Base-by-base conservation (phyloP, 2,888 invertebrate species). In the Zhuqinia jingwanae region DNA sequence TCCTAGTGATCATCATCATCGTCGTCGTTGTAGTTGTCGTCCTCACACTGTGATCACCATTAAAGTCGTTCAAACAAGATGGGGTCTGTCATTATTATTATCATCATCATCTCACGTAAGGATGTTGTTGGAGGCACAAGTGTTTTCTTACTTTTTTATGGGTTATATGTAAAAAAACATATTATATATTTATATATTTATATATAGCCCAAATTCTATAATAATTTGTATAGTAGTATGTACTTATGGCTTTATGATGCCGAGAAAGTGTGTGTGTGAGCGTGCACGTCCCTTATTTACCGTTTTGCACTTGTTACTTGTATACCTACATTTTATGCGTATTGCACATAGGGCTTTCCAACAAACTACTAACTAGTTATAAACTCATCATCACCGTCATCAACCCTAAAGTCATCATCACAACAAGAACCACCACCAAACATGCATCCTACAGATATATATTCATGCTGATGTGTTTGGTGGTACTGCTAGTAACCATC, bases 331-430 rank as follows among this genome's bases (percentile, higher is more conserved):
- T 42, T 20, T 20, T 45, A 17, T 42, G 68, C 13, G 22, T 56
- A 11, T 3, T 25, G 0, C 17, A 45, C 58, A 50, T 53, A 42
- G 17, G 56, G 30, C 20, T 60, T 36, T 36, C 3, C 36, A 36
- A 36, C 8, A 6, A 42, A 47, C 70, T 6, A 25, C 45, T 30
- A 75, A 53, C 47, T 45, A 78, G 84, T 70, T 45, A 50, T 84
- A 84, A 84, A 76, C 85, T 65, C 85, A 80, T 80, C 85, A 65
- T 45, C 75, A 68, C 85, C 45, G 20, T 60, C 60, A 27, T 80
- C 75, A 85, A 50, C 76, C 63, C 60, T 56, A 65, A 60, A 75
- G 60, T 75, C 80, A 85, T 80, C 76, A 60, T 75, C 80, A 85
- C 76, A 65, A 60, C 73, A 27, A 70, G 22, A 30, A 22, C 81